These are phyloP conservation scores for Moxostoma hubbsi DNA, from an alignment of 2,797 vertebrate genomes.

Conservation along the genomic window DNA sequence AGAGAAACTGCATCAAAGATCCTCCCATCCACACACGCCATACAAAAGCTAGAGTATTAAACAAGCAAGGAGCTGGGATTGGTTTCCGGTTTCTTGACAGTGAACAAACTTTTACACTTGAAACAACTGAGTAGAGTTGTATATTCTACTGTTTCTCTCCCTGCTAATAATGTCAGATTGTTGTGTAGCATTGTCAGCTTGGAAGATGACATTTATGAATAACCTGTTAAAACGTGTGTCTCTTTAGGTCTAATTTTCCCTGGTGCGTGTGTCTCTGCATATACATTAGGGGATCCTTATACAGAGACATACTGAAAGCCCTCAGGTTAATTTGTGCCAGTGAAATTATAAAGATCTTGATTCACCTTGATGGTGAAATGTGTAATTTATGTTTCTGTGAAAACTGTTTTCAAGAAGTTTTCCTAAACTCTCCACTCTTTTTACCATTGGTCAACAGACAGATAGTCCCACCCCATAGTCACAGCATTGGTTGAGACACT, in stretches of 20 bases:
- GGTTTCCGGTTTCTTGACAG: conserved; percentile 33
- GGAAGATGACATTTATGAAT: not conserved
- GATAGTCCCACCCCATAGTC: too few relatives aligned
- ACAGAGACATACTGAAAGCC: conserved; percentile 3
- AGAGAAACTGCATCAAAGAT: conserved; percentile 14
- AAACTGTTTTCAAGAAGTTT: too few relatives aligned
- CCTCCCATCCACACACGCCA: not conserved
- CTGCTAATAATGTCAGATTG: conserved; percentile 12
- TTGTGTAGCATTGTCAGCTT: not conserved
- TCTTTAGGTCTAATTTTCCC: conserved; percentile 8
- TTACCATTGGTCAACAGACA: too few relatives aligned
- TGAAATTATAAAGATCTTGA: not conserved
- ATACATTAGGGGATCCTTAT: conserved; percentile 4
- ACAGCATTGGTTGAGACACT: too few relatives aligned
- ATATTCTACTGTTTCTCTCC: conserved; percentile 10
- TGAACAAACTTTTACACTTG: conserved; percentile 42
- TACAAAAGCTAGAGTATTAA: conserved; percentile 26
- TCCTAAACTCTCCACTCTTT: too few relatives aligned
- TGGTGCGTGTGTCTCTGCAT: conserved; percentile 17
- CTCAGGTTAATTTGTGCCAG: conserved; percentile 13
- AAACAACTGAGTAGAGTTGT: conserved; percentile 5
- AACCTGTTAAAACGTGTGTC: not conserved
- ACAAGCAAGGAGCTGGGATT: conserved; percentile 37
- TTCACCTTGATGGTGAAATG: not conserved
- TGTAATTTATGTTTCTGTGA: too few relatives aligned